Base-by-base conservation (phyloP, 2,888 invertebrate genomes). In the Lasioglossum malachurum region DNA sequence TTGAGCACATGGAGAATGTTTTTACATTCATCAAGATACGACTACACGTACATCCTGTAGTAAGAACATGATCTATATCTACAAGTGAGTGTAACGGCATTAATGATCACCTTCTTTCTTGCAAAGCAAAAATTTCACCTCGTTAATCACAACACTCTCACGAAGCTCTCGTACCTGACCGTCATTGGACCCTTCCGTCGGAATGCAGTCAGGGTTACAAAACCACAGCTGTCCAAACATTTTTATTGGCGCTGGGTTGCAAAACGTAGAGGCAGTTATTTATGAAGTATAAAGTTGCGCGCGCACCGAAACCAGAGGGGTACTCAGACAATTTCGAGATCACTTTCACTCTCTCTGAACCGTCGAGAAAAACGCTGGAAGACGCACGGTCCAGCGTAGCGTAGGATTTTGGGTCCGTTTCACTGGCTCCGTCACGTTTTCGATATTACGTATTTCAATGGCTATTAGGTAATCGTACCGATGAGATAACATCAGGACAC, bases 291-390 rank as follows among this genome's bases (percentile, higher is more conserved):
- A 76, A 79, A 38, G 12, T 49, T 16, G 75, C 27, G 41, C 71
- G 71, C 35, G 73, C 67, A 44, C 35, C 82, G 82, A 81, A 46
- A 71, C 53, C 71, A 12, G 67, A 14, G 14, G 8, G 19, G 35
- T 35, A 71, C 74, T 73, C 91, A 90, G 84, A 88, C 91, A 92
- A 93, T 94, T 94, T 94, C 93, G 83, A 94, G 94, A 95, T 94
- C 92, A 94, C 95, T 95, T 95, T 95, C 95, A 94, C 95, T 93
- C 93, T 91, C 91, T 35, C 35, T 2, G 35, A 93, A 67, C 49
- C 84, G 80, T 72, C 78, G 35, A 67, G 89, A 80, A 88, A 88
- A 90, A 92, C 90, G 91, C 91, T 91, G 91, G 83, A 91, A 88
- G 91, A 92, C 46, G 76, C 67, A 73, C 38, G 16, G 76, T 64